A percentile compares a stretch with the other conserved stretches of the same genome.
phyloP scores from a whole-genome alignment of 2,888 invertebrate species.

The Morpho achilles region DNA sequence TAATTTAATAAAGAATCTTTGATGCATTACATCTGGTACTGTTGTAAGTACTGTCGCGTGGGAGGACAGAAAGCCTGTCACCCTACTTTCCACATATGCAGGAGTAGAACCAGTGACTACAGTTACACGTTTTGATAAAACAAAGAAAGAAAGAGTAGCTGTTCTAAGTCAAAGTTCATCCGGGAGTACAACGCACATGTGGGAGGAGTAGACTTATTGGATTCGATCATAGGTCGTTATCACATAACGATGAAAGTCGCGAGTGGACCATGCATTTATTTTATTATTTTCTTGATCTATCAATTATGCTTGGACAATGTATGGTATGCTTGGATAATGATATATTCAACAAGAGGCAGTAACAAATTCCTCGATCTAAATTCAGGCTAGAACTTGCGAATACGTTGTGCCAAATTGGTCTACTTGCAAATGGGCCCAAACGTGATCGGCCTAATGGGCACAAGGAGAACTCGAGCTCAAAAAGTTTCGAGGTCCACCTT shows the following conservation, averaged over 20 bases:
- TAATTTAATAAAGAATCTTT: constrained; percentile 37
- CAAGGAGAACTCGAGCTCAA: constrained; percentile 37
- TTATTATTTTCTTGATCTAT: constrained; percentile 39
- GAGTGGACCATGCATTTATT: constrained; percentile 40
- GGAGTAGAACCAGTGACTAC: constrained; percentile 34
- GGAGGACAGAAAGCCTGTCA: constrained; percentile 40
- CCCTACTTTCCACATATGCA: constrained; percentile 38
- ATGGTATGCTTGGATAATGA: constrained; percentile 28
- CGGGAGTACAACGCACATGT: constrained; percentile 44
- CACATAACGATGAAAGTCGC: constrained; percentile 36
- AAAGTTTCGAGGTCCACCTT: constrained; percentile 36
- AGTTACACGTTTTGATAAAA: constrained; percentile 35
- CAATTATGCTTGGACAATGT: constrained; percentile 38
- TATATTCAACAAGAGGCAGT: constrained; percentile 34
- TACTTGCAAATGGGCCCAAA: constrained; percentile 37
- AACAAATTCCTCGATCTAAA: constrained; percentile 36
- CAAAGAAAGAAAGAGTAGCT: constrained; percentile 15
- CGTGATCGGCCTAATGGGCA: constrained; percentile 36
- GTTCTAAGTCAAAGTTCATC: constrained; percentile 30
- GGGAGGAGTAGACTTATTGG: constrained; percentile 37
- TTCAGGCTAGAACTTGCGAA: constrained; percentile 39
- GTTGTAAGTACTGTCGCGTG: constrained; percentile 37
- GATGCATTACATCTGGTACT: constrained; percentile 33
- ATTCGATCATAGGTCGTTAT: constrained; percentile 19
- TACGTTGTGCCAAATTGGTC: constrained; percentile 36